These are phyloP conservation scores for Tanaodytes sp. DNA, from an alignment of 2,888 invertebrate species.

Conservation along the genomic window DNA sequence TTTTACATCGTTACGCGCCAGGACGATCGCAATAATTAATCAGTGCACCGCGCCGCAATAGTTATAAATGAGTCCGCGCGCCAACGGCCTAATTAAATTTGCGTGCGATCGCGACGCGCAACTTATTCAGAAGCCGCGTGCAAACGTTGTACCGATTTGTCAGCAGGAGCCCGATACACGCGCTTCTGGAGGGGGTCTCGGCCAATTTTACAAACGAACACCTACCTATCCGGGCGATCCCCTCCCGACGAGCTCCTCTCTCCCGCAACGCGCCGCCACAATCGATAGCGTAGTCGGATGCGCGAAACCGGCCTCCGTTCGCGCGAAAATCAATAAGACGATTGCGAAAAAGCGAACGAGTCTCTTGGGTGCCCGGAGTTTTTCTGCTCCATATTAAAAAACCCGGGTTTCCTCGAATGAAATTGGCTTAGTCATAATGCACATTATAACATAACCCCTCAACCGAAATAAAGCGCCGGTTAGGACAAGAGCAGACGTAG, in stretches of 20 bases:
- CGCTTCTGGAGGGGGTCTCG: slow-evolving; percentile 24
- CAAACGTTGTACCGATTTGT: slow-evolving; percentile 44
- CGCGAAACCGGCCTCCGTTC: slow-evolving; percentile 56
- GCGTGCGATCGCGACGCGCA: no score
- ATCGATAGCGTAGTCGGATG: slow-evolving; percentile 59
- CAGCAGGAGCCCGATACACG: slow-evolving; percentile 10
- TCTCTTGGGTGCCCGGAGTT: no score
- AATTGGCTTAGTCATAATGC: no score
- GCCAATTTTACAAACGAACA: slow-evolving; percentile 30
- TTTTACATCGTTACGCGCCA: slow-evolving; percentile 46
- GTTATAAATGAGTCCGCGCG: slow-evolving; percentile 30
- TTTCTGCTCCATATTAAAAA: no score
- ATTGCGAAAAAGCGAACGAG: slow-evolving; percentile 19
- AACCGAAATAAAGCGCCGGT: no score
- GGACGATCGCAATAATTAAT: slow-evolving; percentile 53
- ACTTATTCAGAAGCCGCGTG: slow-evolving; percentile 37
- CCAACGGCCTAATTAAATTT: slow-evolving; percentile 32
- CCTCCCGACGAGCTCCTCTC: no score
- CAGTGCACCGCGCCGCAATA: slow-evolving; percentile 33
- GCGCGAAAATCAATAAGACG: slow-evolving; percentile 29
- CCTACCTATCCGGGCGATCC: slow-evolving; percentile 12
- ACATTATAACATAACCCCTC: no score
- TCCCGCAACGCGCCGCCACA: no score
- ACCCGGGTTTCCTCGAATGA: no score
- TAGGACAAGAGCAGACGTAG: no score